Conservation (phyloP, 2,888 invertebrate genomes). For the Drosophila buzzatii region DNA sequence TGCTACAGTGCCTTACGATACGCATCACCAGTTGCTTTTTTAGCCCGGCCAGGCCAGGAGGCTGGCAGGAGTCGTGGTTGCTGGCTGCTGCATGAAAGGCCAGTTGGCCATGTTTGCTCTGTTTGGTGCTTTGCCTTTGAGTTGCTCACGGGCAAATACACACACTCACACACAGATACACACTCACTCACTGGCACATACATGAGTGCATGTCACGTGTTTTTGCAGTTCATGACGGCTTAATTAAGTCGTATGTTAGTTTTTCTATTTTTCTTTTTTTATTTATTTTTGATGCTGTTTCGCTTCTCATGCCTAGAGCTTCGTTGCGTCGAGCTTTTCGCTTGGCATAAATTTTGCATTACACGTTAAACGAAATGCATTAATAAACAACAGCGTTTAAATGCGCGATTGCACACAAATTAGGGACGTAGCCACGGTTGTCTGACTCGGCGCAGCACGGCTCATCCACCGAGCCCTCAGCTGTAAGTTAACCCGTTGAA, state of each 20-base stretch:
- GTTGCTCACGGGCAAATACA: constrained; percentile 40
- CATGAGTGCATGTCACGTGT: constrained; percentile 54
- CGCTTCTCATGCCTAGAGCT: constrained; percentile 12
- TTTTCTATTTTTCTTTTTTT: constrained; percentile 26
- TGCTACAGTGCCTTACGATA: constrained; percentile 32
- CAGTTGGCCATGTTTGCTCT: constrained; percentile 44
- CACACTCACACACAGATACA: constrained; percentile 1
- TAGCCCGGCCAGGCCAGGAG: not conserved
- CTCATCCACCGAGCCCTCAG: not conserved
- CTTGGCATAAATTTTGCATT: constrained; percentile 53
- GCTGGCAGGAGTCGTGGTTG: not conserved
- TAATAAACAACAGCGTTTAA: constrained; percentile 70
- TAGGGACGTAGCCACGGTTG: constrained; percentile 62
- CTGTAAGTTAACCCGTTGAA: constrained; percentile 1
- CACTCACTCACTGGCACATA: not conserved
- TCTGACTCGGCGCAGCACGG: constrained; percentile 40
- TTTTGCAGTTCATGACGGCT: constrained; percentile 69
- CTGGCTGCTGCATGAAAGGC: constrained; percentile 38
- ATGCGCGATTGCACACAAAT: constrained; percentile 73
- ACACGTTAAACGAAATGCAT: constrained; percentile 66
- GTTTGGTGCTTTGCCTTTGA: constrained; percentile 59
- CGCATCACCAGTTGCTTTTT: constrained; percentile 68
- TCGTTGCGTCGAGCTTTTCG: constrained; percentile 11
- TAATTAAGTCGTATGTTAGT: constrained; percentile 62
- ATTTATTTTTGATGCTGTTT: constrained; percentile 15